Evolutionary conservation across 2,888 invertebrate species (phyloP).

Genomic region (Linnaemya vulpina): DNA sequence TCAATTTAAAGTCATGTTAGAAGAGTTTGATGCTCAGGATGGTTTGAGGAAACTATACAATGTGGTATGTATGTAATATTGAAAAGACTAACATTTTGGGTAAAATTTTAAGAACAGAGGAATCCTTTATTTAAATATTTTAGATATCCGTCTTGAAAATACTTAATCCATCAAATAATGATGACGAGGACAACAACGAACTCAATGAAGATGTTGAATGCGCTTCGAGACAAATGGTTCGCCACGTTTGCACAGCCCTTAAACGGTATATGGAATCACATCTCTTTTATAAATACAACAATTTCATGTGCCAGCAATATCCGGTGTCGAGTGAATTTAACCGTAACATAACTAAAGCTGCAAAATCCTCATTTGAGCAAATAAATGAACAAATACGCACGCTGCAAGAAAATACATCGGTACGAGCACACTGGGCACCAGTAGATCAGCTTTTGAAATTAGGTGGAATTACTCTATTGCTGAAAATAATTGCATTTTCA

Average conservation of each 20-base stretch:
- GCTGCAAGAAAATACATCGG: slow-evolving; percentile 89
- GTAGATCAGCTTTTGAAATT: slow-evolving; percentile 93
- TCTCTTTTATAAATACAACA: slow-evolving; percentile 90
- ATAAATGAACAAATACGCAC: slow-evolving; percentile 93
- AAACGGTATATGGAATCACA: slow-evolving; percentile 97
- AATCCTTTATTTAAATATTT: slow-evolving; percentile 9
- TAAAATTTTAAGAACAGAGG: background rate
- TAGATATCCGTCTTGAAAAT: slow-evolving; percentile 94
- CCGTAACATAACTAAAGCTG: slow-evolving; percentile 84
- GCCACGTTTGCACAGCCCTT: slow-evolving; percentile 95
- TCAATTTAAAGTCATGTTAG: slow-evolving; percentile 95
- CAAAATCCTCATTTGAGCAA: slow-evolving; percentile 89
- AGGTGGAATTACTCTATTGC: slow-evolving; percentile 91
- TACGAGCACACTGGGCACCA: slow-evolving; percentile 92
- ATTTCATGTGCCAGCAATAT: slow-evolving; percentile 86
- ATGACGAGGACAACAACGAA: slow-evolving; percentile 86
- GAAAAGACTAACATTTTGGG: background rate
- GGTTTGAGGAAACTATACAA: slow-evolving; percentile 97
- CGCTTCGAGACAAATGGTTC: slow-evolving; percentile 93
- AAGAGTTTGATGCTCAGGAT: slow-evolving; percentile 96
- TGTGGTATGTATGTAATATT: slow-evolving; percentile 84
- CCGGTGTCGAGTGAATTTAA: slow-evolving; percentile 80
- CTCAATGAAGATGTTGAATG: slow-evolving; percentile 94
- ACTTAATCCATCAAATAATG: slow-evolving; percentile 85
- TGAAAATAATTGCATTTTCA: slow-evolving; percentile 94